A percentile compares a stretch with the other conserved stretches of the same genome.
Conservation (phyloP, 2,113 vertebrate genomes). For the Callithrix jacchus region DNA sequence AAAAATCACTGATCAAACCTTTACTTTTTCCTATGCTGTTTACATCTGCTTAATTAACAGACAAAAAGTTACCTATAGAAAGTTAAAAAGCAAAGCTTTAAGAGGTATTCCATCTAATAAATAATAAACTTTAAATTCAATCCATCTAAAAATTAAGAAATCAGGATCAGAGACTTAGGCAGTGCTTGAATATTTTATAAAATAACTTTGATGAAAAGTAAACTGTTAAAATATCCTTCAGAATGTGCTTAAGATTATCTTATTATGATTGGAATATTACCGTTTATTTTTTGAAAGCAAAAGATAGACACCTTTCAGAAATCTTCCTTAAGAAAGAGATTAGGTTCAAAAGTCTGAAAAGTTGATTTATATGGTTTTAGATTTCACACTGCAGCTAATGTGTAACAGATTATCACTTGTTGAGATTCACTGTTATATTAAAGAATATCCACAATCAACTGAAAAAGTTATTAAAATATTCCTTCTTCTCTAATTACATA, state of each 20-base stretch:
- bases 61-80: neutral
- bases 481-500: neutral
- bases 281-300: neutral
- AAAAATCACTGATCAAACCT: neutral
- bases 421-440: neutral
- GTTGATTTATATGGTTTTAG: neutral
- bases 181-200: neutral
- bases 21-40: neutral
- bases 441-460: neutral
- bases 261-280: neutral
- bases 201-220: neutral
- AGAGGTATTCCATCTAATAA: neutral
- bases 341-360: neutral
- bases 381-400: neutral
- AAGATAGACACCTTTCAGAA: constrained; percentile 18
- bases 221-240: neutral
- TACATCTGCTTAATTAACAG: neutral
- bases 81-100: neutral
- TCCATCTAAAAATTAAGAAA: constrained; percentile 16
- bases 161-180: neutral
- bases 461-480: neutral
- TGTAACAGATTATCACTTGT: neutral
- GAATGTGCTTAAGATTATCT: neutral
- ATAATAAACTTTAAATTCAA: neutral
- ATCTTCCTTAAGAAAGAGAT: neutral